phyloP scores from a whole-genome alignment of 2,113 vertebrate species.

The Hydrochoerus hydrochaeris region DNA sequence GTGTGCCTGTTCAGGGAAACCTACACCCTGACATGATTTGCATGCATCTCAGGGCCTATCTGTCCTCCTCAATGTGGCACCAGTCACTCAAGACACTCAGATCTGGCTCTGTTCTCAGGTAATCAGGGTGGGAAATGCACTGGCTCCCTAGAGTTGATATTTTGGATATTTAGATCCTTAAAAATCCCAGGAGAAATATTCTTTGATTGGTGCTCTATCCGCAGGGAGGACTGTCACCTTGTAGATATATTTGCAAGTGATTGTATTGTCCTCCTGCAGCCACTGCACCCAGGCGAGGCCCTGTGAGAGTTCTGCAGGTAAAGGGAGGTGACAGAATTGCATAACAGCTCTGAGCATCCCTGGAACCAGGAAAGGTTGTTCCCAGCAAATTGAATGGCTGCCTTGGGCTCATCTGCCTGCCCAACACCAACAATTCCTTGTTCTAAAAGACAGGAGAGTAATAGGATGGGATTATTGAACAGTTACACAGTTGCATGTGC shows the following conservation, averaged over 20 bases:
- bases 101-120: background rate
- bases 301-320: background rate
- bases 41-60: too few relatives aligned
- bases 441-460: background rate
- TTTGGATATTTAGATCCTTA: background rate
- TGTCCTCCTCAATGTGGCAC: background rate
- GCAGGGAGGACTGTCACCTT: background rate
- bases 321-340: background rate
- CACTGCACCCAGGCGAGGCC: background rate
- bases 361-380: background rate
- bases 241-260: accelerated
- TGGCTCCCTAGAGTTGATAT: background rate
- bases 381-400: too few relatives aligned
- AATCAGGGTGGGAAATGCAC: background rate
- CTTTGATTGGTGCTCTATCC: background rate
- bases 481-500: background rate
- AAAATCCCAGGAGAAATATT: background rate
- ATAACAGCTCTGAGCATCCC: background rate
- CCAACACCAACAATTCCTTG: background rate
- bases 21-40: background rate
- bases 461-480: background rate
- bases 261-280: background rate
- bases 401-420: background rate
- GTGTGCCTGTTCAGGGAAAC: background rate
- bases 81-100: background rate